Percentiles rank a stretch among this genome's conserved stretches.
These are phyloP conservation scores for Porites divaricata DNA, from an alignment of 92 coral and sea anemone species.

Conservation along the genomic window DNA sequence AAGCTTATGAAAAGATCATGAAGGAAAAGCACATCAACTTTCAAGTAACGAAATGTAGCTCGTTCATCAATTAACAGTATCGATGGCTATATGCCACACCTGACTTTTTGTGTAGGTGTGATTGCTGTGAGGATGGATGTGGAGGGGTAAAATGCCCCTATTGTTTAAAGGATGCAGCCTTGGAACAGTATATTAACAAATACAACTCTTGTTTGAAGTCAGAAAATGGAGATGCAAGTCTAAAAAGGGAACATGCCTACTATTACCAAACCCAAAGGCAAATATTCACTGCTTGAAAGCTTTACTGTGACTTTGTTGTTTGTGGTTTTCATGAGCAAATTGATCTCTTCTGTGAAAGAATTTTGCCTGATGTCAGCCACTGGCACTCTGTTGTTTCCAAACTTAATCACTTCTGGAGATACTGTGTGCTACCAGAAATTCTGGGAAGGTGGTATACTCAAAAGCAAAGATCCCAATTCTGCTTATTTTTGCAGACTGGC, in stretches of 20 bases:
- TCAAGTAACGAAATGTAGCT: slow-evolving; percentile 20
- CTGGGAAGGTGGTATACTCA: slow-evolving; percentile 14
- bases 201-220: slow-evolving; percentile 46
- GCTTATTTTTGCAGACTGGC: slow-evolving; percentile 49
- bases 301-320: slow-evolving; percentile 10
- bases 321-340: background rate
- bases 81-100: slow-evolving; percentile 39
- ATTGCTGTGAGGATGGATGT: slow-evolving; percentile 46
- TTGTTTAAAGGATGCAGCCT: slow-evolving; percentile 26
- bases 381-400: too few species aligned
- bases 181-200: slow-evolving; percentile 32
- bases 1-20: slow-evolving; percentile 55
- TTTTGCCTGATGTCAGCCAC: background rate
- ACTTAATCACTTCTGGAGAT: slow-evolving; percentile 8
- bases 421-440: slow-evolving; percentile 1
- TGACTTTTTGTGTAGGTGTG: slow-evolving; percentile 34
- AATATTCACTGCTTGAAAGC: slow-evolving; percentile 38
- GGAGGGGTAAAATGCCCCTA: slow-evolving; percentile 48
- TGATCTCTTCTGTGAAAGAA: background rate
- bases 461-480: background rate
- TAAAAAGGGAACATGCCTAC: slow-evolving; percentile 55
- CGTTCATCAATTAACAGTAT: slow-evolving; percentile 25
- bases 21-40: slow-evolving; percentile 49
- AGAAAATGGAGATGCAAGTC: slow-evolving; percentile 30
- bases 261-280: slow-evolving; percentile 52